Base-by-base conservation (phyloP, 2,888 invertebrate species). In the Homarus gammarus region DNA sequence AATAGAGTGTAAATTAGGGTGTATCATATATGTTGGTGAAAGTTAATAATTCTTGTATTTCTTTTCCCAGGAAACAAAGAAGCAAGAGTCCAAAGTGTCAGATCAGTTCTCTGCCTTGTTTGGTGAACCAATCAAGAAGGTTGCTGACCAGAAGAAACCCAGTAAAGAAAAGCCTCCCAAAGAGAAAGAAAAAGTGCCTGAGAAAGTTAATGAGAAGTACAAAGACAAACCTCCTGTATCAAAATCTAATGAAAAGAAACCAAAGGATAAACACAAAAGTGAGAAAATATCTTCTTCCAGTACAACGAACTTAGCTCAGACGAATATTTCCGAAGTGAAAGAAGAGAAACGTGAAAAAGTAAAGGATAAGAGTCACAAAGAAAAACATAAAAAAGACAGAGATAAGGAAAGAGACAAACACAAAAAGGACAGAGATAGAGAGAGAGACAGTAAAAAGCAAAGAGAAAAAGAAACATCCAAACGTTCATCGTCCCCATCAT, bases 91-190 rank as follows among this genome's bases (percentile, higher is more conserved):
- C 36, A 86, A 86, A 40, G 86, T 73, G 3, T 82, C 90, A 0
- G 90, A 95, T 93, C 95, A 96, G 91, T 98, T 98, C 94, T 96
- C 96, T 79, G 96, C 96, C 93, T 94, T 98, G 72, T 98, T 98
- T 94, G 98, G 98, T 0, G 95, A 96, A 36, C 97, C 97, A 0
- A 96, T 98, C 92, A 97, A 97, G 93, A 96, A 96, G 61, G 95
- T n/a, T 68, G 8, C 83, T 8, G 81, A 61, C n/a, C 72, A 61
- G 56, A 56, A n/a, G 33, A 87, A 72, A 38, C 8, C 68, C 2
- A 40, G 40, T 8, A 88, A 83, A 56, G 88, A 83, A 8, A 88
- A 88, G 33, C 83, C n/a, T 18, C 49, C 64, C 6, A 72, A 73
- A 33, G 83, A 72, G 18, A 72, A 72, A 44, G 84, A 73, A n/a